These are phyloP conservation scores for Camponotus floridanus DNA, from an alignment of 1,140 invertebrate genomes.

Conservation along the genomic window DNA sequence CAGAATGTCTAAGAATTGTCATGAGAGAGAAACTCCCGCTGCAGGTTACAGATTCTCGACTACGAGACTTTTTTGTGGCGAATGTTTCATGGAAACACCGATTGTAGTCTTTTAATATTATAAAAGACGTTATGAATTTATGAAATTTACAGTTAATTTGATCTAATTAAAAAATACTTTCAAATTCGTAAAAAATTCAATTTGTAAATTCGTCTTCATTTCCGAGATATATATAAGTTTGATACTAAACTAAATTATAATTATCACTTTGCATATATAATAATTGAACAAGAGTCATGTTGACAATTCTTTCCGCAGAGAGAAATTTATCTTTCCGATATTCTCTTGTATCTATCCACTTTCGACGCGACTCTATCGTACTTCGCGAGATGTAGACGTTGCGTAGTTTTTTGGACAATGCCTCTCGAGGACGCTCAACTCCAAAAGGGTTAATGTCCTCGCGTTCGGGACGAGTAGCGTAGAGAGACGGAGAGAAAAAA, in stretches of 20 bases:
- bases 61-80: not conserved
- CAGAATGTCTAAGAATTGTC: constrained; percentile 33
- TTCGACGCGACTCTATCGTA: not conserved
- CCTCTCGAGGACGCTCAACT: constrained; percentile 44
- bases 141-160: too few species aligned
- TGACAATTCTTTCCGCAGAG: too few species aligned
- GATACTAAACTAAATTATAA: too few species aligned
- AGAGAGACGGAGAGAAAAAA: constrained; percentile 38
- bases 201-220: too few species aligned
- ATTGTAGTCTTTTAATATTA: too few species aligned
- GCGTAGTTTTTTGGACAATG: constrained; percentile 18
- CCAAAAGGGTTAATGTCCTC: constrained; percentile 38
- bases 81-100: constrained; percentile 20
- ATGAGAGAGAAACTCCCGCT: constrained; percentile 5
- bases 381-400: not conserved
- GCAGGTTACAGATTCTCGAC: constrained; percentile 14
- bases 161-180: too few species aligned
- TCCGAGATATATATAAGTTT: too few species aligned
- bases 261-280: too few species aligned
- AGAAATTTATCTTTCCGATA: not conserved
- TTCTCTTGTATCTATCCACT: not conserved
- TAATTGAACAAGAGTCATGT: not conserved
- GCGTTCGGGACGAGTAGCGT: constrained; percentile 30
- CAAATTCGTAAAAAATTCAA: too few species aligned
- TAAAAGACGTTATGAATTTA: not conserved